Conservation (phyloP, 1,140 invertebrate species). For the Phymorhynchus buccinoides region DNA sequence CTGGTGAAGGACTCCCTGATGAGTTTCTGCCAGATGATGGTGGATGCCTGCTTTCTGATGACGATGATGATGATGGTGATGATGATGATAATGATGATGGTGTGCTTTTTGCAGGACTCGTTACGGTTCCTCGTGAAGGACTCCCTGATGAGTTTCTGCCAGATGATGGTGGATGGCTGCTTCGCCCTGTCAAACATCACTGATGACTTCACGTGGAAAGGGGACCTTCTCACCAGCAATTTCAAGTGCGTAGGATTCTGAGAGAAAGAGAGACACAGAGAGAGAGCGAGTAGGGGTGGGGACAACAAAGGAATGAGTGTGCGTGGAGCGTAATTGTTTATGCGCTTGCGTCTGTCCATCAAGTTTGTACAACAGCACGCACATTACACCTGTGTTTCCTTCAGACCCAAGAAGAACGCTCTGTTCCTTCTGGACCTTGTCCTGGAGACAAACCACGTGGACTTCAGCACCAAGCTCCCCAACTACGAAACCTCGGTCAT, state of each 20-base stretch:
- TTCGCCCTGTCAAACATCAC: conserved; percentile 76
- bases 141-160: conserved; percentile 78
- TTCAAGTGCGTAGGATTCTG: conserved; percentile 71
- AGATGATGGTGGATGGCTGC: conserved; percentile 79
- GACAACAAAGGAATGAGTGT: background rate
- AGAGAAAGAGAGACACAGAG: background rate
- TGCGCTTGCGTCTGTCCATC: background rate
- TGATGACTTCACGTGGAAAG: conserved; percentile 79
- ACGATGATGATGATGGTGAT: conserved; percentile 57
- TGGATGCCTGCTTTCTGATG: conserved; percentile 79
- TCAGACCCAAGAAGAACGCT: conserved; percentile 74
- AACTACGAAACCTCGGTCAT: conserved; percentile 77
- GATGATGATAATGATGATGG: conserved; percentile 30
- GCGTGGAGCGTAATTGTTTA: no score
- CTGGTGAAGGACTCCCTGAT: conserved; percentile 80
- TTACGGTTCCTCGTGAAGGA: conserved; percentile 80
- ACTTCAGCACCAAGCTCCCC: conserved; percentile 78
- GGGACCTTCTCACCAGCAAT: conserved; percentile 77
- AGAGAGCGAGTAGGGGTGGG: background rate
- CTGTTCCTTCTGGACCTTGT: conserved; percentile 79
- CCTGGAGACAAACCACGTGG: conserved; percentile 77
- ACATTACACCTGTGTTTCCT: conserved; percentile 26
- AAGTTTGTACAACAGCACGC: background rate
- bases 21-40: conserved; percentile 78
- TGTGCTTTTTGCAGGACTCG: conserved; percentile 76